A percentile compares a stretch with the other conserved stretches of the same genome.
Conservation (phyloP, 2,797 vertebrate species). For the Anguilla marmorata region DNA sequence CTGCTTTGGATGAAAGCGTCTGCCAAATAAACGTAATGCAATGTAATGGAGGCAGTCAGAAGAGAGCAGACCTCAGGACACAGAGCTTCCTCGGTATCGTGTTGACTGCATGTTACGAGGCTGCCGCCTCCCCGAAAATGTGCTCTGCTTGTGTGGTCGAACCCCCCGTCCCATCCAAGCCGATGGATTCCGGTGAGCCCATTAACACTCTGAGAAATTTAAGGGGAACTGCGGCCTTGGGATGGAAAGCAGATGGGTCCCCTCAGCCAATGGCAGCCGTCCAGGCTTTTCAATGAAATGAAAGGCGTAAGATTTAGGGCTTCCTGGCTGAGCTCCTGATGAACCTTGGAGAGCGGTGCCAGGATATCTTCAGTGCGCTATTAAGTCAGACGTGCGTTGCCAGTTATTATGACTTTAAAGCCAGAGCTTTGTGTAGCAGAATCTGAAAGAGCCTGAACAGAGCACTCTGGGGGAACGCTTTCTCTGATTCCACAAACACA, state of each 20-base stretch:
- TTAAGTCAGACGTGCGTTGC: constrained; percentile 11
- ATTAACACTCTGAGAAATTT: background rate
- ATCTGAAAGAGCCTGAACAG: background rate
- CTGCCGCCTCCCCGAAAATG: background rate
- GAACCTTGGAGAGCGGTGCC: background rate
- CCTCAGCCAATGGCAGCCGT: background rate
- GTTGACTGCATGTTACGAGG: background rate
- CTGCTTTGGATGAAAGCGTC: too few species aligned
- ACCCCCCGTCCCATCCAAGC: background rate
- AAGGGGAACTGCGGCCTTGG: background rate
- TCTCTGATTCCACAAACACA: constrained; percentile 7
- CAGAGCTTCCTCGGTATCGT: background rate
- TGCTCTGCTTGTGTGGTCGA: background rate
- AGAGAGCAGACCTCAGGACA: background rate
- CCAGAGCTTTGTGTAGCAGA: background rate
- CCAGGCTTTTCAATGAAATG: background rate
- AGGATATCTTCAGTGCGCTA: background rate
- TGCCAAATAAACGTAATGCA: too few species aligned
- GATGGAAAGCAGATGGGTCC: background rate
- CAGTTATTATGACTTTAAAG: constrained; percentile 9
- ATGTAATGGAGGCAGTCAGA: background rate
- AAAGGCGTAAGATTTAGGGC: background rate
- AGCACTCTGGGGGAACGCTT: background rate
- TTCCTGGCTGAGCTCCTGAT: background rate
- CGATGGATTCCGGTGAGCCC: background rate